Evolutionary conservation across 2,797 vertebrate genomes (phyloP).

Genomic region (Apogon talboti): DNA sequence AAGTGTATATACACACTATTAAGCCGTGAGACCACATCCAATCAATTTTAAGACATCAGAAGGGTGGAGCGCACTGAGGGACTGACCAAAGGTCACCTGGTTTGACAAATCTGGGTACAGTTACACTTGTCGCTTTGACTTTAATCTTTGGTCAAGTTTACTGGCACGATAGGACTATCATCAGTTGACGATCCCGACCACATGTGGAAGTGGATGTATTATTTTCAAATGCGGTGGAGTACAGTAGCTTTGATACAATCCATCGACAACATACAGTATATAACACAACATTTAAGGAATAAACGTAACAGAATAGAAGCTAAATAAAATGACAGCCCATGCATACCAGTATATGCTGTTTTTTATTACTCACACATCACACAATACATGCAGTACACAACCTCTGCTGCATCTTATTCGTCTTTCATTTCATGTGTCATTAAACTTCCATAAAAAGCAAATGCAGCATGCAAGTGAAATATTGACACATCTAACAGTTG

Average conservation of each 20-base stretch:
- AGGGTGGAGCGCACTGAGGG: conserved; percentile 38
- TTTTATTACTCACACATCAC: background rate
- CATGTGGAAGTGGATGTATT: conserved; percentile 45
- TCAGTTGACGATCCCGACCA: conserved; percentile 17
- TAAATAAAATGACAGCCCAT: background rate
- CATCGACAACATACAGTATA: background rate
- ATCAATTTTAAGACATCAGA: conserved; percentile 56
- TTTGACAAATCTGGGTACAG: conserved; percentile 30
- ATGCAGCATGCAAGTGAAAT: background rate
- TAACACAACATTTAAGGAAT: background rate
- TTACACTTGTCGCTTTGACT: conserved; percentile 43
- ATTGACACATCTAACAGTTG: background rate
- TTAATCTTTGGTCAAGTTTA: conserved; percentile 35
- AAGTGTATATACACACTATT: conserved; percentile 68
- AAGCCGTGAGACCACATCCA: conserved; percentile 62
- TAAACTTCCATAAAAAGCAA: conserved; percentile 9
- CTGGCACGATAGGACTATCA: conserved; percentile 26
- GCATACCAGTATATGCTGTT: background rate
- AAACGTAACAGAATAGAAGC: background rate
- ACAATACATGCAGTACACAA: background rate
- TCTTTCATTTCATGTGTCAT: background rate
- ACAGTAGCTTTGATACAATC: conserved; percentile 6
- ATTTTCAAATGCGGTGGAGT: conserved; percentile 19
- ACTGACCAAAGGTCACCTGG: conserved; percentile 54
- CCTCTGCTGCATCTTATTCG: background rate